Percentiles rank a stretch among this genome's conserved stretches.
phyloP scores from a whole-genome alignment of 2,888 invertebrate species.

The Apantesis nais region DNA sequence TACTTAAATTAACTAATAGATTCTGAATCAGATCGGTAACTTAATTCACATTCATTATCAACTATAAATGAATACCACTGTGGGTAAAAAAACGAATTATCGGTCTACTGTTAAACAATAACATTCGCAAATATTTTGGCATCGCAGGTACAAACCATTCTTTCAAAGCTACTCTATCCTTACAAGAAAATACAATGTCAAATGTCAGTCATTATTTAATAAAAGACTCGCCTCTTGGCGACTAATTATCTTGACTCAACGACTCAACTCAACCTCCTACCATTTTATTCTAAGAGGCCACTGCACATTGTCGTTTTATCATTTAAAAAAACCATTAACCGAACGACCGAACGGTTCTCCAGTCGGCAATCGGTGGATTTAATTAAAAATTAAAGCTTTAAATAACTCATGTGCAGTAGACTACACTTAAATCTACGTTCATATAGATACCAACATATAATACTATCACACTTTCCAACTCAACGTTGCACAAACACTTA shows the following conservation, averaged over 20 bases:
- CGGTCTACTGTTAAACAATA: not conserved
- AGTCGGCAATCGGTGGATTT: conserved; percentile 35
- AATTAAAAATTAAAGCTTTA: conserved; percentile 38
- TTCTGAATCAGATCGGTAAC: conserved; percentile 27
- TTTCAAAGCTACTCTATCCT: conserved; percentile 6
- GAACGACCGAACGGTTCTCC: conserved; percentile 11
- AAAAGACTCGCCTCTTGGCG: conserved; percentile 16
- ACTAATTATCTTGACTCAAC: conserved; percentile 24
- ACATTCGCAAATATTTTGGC: conserved; percentile 13
- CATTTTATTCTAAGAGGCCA: conserved; percentile 10
- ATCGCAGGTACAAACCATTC: conserved; percentile 15
- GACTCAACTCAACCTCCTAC: conserved; percentile 13
- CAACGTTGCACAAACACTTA: conserved; percentile 27
- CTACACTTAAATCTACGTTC: conserved; percentile 19
- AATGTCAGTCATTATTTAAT: conserved; percentile 27
- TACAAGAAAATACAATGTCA: conserved; percentile 17
- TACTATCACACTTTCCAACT: conserved; percentile 38
- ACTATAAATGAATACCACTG: conserved; percentile 14
- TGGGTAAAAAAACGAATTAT: conserved; percentile 24
- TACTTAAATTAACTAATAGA: not conserved
- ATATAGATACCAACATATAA: conserved; percentile 37
- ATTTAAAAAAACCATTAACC: conserved; percentile 13
- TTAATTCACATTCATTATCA: conserved; percentile 32
- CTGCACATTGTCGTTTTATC: conserved; percentile 16
- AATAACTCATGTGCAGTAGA: conserved; percentile 26